A percentile compares a stretch with the other conserved stretches of the same genome.
Evolutionary conservation across 2,797 vertebrate species (phyloP).

Genomic region (Acipenser transmontanus): DNA sequence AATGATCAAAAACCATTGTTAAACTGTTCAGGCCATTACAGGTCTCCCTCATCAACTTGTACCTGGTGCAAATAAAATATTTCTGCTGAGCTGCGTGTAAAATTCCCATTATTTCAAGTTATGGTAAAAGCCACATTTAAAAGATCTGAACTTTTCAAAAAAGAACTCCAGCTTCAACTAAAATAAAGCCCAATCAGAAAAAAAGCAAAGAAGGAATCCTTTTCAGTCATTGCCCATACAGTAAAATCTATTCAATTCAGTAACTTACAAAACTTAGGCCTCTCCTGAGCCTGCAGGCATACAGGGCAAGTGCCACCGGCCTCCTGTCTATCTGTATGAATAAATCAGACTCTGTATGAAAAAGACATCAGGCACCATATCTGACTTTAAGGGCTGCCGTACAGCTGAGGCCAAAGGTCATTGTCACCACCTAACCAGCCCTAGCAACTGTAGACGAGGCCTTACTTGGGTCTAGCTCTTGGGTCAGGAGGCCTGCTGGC

Average conservation of each 20-base stretch:
- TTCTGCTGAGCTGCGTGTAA: too few relatives aligned
- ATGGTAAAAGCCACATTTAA: too few relatives aligned
- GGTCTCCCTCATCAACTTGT: too few relatives aligned
- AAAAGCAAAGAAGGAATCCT: background rate
- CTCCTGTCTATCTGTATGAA: slow-evolving; percentile 5
- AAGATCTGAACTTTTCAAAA: too few relatives aligned
- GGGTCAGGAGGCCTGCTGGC: slow-evolving; percentile 19
- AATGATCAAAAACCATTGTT: too few relatives aligned
- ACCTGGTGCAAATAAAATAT: too few relatives aligned
- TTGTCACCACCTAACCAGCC: background rate
- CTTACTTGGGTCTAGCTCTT: slow-evolving; percentile 9
- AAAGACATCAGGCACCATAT: slow-evolving; percentile 4
- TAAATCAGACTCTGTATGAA: slow-evolving; percentile 12
- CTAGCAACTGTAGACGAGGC: slow-evolving; percentile 7
- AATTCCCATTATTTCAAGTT: too few relatives aligned
- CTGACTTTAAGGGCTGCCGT: slow-evolving; percentile 6
- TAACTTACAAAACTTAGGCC: slow-evolving; percentile 6
- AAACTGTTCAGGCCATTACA: too few relatives aligned
- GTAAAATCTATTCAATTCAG: slow-evolving; percentile 1
- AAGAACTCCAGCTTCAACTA: too few relatives aligned
- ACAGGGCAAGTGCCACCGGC: slow-evolving; percentile 7
- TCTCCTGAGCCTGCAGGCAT: slow-evolving; percentile 13
- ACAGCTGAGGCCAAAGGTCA: slow-evolving; percentile 1
- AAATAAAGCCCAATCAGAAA: too few relatives aligned
- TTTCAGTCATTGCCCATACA: background rate